Conservation (phyloP, 2,888 invertebrate species). For the Formica aserva region DNA sequence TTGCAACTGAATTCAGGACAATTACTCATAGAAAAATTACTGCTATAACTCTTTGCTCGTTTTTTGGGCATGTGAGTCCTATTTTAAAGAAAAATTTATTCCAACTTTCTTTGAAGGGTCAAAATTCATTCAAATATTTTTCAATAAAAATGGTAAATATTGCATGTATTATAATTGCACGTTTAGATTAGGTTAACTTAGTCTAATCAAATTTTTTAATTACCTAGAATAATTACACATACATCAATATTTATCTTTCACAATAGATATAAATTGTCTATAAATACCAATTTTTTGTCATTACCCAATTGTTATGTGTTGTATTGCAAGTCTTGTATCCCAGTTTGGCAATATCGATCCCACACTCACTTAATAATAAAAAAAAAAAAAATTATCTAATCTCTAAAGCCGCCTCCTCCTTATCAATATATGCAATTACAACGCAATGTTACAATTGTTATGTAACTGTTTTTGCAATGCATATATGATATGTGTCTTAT, state of each 20-base stretch:
- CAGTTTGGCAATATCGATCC: neutral
- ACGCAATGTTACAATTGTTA: neutral
- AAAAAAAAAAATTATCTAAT: neutral
- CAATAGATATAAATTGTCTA: neutral
- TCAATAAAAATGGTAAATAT: neutral
- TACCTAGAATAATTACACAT: neutral
- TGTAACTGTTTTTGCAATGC: neutral
- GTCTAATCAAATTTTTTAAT: neutral
- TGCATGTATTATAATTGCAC: neutral
- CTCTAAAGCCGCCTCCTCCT: neutral
- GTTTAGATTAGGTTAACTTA: neutral
- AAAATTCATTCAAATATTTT: slow-evolving; percentile 5
- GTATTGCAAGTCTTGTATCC: neutral
- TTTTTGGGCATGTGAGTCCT: neutral
- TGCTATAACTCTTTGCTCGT: neutral
- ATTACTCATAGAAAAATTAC: neutral
- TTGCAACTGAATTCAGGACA: neutral
- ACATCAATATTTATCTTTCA: slow-evolving; percentile 4
- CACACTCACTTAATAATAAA: neutral
- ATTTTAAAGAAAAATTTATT: neutral
- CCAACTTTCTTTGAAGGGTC: neutral
- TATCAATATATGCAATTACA: neutral
- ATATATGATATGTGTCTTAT: slow-evolving; percentile 11
- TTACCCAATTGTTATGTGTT: slow-evolving; percentile 1
- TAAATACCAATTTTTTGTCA: slow-evolving; percentile 1